Base-by-base conservation (phyloP, 2,797 vertebrate species). In the Oryzias dopingdopingensis region DNA sequence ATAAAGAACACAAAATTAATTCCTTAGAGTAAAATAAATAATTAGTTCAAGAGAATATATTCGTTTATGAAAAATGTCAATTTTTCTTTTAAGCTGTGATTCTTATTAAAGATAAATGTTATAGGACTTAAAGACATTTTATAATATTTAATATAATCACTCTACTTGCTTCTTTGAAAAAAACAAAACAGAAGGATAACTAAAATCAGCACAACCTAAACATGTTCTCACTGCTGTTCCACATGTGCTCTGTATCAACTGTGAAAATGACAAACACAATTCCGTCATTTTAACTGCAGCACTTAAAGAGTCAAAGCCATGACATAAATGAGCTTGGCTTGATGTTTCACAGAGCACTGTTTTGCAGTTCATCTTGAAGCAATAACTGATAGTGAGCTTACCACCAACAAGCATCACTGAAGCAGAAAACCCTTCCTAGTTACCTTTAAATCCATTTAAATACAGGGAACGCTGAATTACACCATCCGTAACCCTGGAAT, bases 301-400 rank as follows among this genome's bases (percentile, higher is more conserved):
- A 14, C 26, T 70, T 8, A 32, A 56, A 56, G 49, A 47, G 54
- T 55, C 40, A 8, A 24, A 46, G 56, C 40, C 16, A 8, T 22
- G 49, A 45, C 62, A 57, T 56, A 67, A 81, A 73, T 42, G 56
- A 72, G 49, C 41, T 41, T 23, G 56, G 73, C 64, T 16, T 40
- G 54, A 70, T 54, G 37, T 77, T 69, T 76, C 48, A 63, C 64
- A 67, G 42, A 76, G 67, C 48, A 59, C 59, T 65, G 46, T 22
- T 50, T 59, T 41, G 56, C 53, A 20, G 52, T 51, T 65, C 72
- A 76, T 79, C 76, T 85, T 80, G 71, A 83, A 78, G 70, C 78
- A 83, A 79, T 81, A 78, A 80, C 55, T 79, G 66, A 80, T 52
- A 70, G 70, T 62, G 70, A 56, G 70, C 70, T 72, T 48, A 8